Conservation (phyloP, 1,140 invertebrate species). For the Bombus waltoni region DNA sequence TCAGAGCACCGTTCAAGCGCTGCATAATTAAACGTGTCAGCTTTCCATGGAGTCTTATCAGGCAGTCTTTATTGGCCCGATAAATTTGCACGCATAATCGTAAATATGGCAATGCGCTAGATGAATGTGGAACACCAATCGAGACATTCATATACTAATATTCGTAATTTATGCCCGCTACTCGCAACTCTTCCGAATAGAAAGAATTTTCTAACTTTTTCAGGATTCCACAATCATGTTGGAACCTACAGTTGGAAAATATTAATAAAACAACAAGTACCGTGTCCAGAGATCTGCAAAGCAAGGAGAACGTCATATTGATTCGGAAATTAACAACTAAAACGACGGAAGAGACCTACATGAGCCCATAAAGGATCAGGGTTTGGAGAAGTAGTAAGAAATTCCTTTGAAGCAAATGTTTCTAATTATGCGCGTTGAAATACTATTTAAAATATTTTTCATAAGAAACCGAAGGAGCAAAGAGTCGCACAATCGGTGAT, state of each 20-base stretch:
- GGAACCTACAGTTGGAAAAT: no score
- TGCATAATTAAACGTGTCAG: constrained; percentile 61
- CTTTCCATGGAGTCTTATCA: constrained; percentile 59
- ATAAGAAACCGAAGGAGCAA: constrained; percentile 9
- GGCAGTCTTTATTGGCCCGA: constrained; percentile 57
- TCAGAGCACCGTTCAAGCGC: constrained; percentile 43
- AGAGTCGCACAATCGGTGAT: not conserved
- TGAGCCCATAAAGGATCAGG: not conserved
- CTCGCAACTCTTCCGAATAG: not conserved
- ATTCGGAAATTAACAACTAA: not conserved
- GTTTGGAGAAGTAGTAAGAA: not conserved
- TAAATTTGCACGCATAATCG: constrained; percentile 54
- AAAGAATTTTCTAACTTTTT: not conserved
- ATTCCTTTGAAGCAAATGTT: not conserved
- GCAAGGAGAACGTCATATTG: not conserved
- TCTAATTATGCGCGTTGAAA: not conserved
- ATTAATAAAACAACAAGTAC: no score
- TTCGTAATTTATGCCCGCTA: not conserved
- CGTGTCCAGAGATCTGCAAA: no score
- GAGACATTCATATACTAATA: constrained; percentile 6
- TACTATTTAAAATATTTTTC: constrained; percentile 21
- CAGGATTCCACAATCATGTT: not conserved
- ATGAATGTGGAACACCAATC: constrained; percentile 39
- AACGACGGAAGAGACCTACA: not conserved
- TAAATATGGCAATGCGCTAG: constrained; percentile 23